phyloP scores from a whole-genome alignment of 2,113 vertebrate genomes.

The Tachysurus vachellii region DNA sequence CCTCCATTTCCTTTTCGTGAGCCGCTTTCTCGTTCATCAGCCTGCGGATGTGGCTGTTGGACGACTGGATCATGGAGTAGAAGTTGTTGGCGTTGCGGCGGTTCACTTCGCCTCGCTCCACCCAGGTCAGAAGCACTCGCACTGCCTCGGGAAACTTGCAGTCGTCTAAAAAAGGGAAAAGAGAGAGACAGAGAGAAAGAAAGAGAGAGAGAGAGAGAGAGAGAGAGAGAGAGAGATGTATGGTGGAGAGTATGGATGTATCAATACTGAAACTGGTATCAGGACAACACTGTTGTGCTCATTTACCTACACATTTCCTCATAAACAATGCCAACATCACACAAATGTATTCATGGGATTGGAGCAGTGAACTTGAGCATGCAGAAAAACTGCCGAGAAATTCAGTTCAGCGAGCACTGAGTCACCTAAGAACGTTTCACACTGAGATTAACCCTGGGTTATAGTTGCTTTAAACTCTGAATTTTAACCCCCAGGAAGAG shows the following conservation, averaged over 20 bases:
- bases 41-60: constrained; percentile 91
- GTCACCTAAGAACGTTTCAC: background rate
- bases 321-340: background rate
- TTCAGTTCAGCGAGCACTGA: background rate
- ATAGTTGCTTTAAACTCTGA: too few relatives aligned
- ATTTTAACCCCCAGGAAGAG: too few relatives aligned
- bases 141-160: constrained; percentile 88
- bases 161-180: constrained; percentile 77
- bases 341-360: background rate
- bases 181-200: background rate
- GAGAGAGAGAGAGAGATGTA: constrained; percentile 19
- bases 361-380: background rate
- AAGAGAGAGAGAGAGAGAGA: constrained; percentile 21
- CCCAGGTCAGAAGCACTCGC: constrained; percentile 90
- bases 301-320: background rate
- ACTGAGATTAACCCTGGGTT: too few relatives aligned
- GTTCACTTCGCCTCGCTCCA: constrained; percentile 93
- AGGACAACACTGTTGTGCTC: background rate
- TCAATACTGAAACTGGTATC: background rate
- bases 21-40: constrained; percentile 86
- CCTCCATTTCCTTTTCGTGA: constrained; percentile 95
- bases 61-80: constrained; percentile 98
- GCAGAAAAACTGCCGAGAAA: too few relatives aligned
- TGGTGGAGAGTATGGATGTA: background rate
- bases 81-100: constrained; percentile 94